Percentiles rank a stretch among this genome's conserved stretches.
Conservation (phyloP, 2,888 invertebrate genomes). For the Caenorhabditis sp. region DNA sequence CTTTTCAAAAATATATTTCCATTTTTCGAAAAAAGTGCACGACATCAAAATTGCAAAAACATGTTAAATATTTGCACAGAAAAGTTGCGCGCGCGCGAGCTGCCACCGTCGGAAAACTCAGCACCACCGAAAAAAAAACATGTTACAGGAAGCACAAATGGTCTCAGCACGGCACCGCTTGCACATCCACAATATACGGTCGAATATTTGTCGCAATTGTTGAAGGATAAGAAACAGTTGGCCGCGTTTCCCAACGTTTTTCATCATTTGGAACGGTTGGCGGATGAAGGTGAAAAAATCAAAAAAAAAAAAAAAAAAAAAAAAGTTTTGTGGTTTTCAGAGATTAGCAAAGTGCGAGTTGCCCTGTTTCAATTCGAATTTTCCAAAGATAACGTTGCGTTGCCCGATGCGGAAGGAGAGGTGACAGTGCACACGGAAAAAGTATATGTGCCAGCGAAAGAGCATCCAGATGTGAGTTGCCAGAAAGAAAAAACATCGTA, state of each 20-base stretch:
- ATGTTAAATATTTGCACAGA: too few relatives aligned
- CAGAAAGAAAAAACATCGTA: not conserved
- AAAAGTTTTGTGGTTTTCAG: slow-evolving; percentile 79
- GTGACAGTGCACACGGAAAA: slow-evolving; percentile 94
- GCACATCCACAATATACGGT: slow-evolving; percentile 79
- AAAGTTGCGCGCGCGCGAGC: too few relatives aligned
- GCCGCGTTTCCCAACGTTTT: slow-evolving; percentile 99
- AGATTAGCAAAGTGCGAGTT: slow-evolving; percentile 96
- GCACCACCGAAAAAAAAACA: too few relatives aligned
- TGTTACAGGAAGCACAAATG: slow-evolving; percentile 35
- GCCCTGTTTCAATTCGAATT: slow-evolving; percentile 99
- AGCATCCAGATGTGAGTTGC: slow-evolving; percentile 99
- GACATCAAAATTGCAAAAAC: too few relatives aligned
- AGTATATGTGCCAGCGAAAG: slow-evolving; percentile 99
- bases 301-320: not conserved
- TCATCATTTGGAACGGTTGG: slow-evolving; percentile 95
- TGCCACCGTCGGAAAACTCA: too few relatives aligned
- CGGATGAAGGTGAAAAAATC: slow-evolving; percentile 90
- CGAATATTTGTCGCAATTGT: slow-evolving; percentile 98
- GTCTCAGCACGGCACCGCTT: not conserved
- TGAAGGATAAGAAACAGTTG: slow-evolving; percentile 99
- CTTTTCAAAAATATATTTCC: too few relatives aligned
- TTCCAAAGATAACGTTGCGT: slow-evolving; percentile 77
- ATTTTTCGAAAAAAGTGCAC: too few relatives aligned
- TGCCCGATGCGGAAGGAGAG: slow-evolving; percentile 69